Conservation (phyloP, 2,797 vertebrate species). For the Brachymystax lenok region DNA sequence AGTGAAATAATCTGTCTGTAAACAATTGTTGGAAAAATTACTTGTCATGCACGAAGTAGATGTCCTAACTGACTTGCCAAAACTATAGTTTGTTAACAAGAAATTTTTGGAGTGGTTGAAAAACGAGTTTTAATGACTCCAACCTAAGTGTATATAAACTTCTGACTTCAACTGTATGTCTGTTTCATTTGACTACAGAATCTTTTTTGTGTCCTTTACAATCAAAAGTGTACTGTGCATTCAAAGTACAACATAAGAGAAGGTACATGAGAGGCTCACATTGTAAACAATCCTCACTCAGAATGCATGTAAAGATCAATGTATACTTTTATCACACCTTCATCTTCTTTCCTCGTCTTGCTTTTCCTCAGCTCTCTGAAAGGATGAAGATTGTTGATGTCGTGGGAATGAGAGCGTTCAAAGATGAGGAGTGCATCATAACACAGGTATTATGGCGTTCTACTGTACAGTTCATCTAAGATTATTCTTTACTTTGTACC, state of each 20-base stretch:
- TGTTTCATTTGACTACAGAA: neutral
- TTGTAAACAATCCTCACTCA: neutral
- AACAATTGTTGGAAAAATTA: no score
- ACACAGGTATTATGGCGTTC: conserved; percentile 60
- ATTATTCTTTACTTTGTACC: neutral
- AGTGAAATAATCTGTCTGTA: no score
- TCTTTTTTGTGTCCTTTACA: neutral
- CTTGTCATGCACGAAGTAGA: no score
- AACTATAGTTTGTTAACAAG: no score
- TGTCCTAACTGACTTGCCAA: no score
- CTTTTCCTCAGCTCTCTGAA: conserved; percentile 79
- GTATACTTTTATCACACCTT: neutral
- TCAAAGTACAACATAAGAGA: no score
- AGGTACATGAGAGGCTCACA: neutral
- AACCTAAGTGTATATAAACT: no score
- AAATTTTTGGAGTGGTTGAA: no score
- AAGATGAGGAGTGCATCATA: conserved; percentile 86
- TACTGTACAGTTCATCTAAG: neutral
- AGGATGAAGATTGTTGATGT: conserved; percentile 96
- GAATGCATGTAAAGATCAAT: neutral
- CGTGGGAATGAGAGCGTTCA: conserved; percentile 83
- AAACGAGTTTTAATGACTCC: no score
- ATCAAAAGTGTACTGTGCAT: neutral
- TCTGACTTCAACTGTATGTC: no score
- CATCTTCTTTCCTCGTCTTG: neutral